Conservation (phyloP, 2,113 vertebrate genomes). For the Pangasianodon hypophthalmus region DNA sequence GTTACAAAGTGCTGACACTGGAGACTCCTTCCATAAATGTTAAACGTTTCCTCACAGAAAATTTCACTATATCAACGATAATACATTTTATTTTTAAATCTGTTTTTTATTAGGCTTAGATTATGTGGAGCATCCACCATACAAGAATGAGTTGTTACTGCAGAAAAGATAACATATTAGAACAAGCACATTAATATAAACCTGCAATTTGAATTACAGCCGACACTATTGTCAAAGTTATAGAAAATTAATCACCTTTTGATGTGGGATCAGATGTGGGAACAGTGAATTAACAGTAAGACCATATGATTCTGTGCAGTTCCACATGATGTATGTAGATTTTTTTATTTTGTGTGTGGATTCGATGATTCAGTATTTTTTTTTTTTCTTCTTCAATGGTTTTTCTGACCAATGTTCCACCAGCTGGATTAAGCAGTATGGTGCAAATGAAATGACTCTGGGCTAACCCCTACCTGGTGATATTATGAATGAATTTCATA, state of each 20-base stretch:
- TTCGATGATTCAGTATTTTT: background rate
- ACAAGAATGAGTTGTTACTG: background rate
- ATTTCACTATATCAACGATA: background rate
- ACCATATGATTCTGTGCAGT: background rate
- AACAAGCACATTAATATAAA: background rate
- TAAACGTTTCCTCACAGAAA: background rate
- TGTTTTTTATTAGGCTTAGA: background rate
- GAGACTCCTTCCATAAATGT: background rate
- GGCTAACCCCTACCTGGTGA: slow-evolving; percentile 8
- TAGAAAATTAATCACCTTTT: background rate
- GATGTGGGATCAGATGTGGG: background rate
- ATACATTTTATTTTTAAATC: background rate
- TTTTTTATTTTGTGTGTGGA: background rate
- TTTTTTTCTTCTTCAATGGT: background rate
- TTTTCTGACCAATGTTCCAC: background rate
- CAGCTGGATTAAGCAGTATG: slow-evolving; percentile 27
- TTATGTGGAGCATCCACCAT: background rate
- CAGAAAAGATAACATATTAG: background rate
- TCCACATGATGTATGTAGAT: background rate
- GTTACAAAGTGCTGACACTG: background rate
- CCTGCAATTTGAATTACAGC: background rate
- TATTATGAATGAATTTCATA: slow-evolving; percentile 30
- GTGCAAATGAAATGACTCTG: slow-evolving; percentile 17
- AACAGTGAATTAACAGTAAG: background rate
- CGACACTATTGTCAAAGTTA: background rate